Evolutionary conservation across 2,888 invertebrate genomes (phyloP).

Genomic region (Palloptera scutellata): DNA sequence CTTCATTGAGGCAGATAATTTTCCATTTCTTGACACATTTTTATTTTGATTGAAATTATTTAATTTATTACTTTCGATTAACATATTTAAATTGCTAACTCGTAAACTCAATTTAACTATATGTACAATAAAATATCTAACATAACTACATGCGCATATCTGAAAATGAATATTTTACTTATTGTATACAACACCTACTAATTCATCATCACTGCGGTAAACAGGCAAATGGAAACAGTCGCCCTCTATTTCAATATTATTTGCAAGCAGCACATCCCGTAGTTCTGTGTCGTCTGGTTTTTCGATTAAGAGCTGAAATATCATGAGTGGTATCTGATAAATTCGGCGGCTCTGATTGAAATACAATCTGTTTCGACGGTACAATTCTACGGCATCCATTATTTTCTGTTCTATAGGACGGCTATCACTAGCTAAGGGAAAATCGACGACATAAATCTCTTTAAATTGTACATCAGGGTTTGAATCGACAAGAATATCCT

Average conservation of each 20-base stretch:
- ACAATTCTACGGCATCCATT: conserved; percentile 62
- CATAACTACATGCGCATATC: too few species aligned
- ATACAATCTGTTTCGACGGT: conserved; percentile 54
- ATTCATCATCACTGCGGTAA: conserved; percentile 35
- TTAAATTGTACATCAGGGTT: conserved; percentile 58
- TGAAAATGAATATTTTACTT: too few species aligned
- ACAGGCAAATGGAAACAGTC: conserved; percentile 41
- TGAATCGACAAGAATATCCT: conserved; percentile 17
- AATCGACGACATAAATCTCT: conserved; percentile 64
- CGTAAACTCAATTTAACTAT: too few species aligned
- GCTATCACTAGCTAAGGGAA: conserved; percentile 65
- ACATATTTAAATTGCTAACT: too few species aligned
- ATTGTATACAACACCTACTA: conserved; percentile 18
- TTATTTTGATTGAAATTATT: too few species aligned
- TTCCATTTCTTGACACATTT: too few species aligned
- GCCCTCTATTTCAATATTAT: conserved; percentile 38
- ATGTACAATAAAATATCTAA: too few species aligned
- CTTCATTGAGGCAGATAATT: too few species aligned
- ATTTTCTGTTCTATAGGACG: conserved; percentile 65
- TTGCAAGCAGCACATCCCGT: conserved; percentile 32
- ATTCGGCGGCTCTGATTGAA: conserved; percentile 56
- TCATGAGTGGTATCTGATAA: conserved; percentile 50
- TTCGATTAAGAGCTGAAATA: conserved; percentile 39
- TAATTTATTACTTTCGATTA: too few species aligned
- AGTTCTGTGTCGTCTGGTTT: conserved; percentile 39